Evolutionary conservation across 2,113 vertebrate species (phyloP).

Genomic region (Lycaon pictus): DNA sequence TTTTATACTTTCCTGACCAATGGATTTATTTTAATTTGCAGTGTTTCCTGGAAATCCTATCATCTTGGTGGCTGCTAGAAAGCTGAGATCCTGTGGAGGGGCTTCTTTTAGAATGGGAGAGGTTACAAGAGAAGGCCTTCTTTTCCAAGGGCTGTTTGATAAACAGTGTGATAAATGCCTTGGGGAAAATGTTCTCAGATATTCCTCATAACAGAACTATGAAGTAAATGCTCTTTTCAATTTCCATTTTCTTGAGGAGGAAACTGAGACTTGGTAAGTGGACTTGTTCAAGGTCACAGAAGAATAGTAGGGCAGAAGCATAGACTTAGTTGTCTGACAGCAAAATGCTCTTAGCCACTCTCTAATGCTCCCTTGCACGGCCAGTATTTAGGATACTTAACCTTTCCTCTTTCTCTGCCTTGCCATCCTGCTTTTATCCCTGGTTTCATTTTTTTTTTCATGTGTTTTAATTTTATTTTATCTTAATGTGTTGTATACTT

Average conservation of each 20-base stretch:
- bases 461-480: constrained; percentile 3
- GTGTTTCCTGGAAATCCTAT: background rate
- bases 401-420: background rate
- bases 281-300: background rate
- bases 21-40: background rate
- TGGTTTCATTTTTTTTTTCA: background rate
- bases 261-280: background rate
- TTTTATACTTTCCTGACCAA: background rate
- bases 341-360: background rate
- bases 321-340: background rate
- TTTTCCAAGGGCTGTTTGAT: background rate
- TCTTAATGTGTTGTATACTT: background rate
- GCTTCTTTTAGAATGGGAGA: background rate
- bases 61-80: background rate
- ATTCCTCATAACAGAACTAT: background rate
- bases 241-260: background rate
- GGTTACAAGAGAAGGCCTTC: background rate
- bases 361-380: background rate
- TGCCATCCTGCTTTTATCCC: background rate
- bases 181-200: background rate
- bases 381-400: background rate
- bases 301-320: background rate
- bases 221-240: background rate
- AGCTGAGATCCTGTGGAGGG: background rate
- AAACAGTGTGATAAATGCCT: background rate